A percentile compares a stretch with the other conserved stretches of the same genome.
phyloP scores from a whole-genome alignment of 2,113 vertebrate species.

The Butorides virescens region DNA sequence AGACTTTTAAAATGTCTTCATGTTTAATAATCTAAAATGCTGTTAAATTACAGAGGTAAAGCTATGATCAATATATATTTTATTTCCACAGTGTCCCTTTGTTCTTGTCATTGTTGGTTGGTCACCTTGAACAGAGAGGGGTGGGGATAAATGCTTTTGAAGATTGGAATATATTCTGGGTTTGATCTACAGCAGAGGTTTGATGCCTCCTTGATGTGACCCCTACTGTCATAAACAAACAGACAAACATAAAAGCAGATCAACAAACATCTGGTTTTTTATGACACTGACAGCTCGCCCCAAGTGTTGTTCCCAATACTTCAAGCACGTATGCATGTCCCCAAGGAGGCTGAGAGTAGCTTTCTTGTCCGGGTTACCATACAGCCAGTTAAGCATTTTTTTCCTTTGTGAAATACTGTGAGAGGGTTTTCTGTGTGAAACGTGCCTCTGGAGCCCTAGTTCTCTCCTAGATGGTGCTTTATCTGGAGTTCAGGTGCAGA shows the following conservation, averaged over 20 bases:
- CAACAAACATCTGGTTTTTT: background rate
- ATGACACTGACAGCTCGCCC: background rate
- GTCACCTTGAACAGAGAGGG: background rate
- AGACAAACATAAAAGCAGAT: background rate
- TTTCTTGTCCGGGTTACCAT: background rate
- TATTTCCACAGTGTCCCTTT: conserved; percentile 52
- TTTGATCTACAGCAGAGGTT: conserved; percentile 18
- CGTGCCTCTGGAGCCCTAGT: background rate
- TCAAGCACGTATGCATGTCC: background rate
- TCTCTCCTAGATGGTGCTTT: background rate
- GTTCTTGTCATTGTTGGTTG: background rate
- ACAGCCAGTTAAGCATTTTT: background rate
- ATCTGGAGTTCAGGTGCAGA: background rate
- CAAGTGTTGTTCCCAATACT: background rate
- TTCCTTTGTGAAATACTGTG: background rate
- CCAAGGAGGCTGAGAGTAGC: background rate
- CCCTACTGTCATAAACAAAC: background rate
- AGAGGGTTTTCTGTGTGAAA: background rate
- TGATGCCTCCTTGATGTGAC: background rate
- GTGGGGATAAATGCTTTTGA: background rate
- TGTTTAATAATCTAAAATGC: conserved; percentile 51
- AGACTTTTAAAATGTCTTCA: conserved; percentile 18
- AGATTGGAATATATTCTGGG: background rate
- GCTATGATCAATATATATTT: conserved; percentile 1
- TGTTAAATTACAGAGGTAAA: conserved; percentile 43